Base-by-base conservation (phyloP, 2,113 vertebrate genomes). In the Aix galericulata region DNA sequence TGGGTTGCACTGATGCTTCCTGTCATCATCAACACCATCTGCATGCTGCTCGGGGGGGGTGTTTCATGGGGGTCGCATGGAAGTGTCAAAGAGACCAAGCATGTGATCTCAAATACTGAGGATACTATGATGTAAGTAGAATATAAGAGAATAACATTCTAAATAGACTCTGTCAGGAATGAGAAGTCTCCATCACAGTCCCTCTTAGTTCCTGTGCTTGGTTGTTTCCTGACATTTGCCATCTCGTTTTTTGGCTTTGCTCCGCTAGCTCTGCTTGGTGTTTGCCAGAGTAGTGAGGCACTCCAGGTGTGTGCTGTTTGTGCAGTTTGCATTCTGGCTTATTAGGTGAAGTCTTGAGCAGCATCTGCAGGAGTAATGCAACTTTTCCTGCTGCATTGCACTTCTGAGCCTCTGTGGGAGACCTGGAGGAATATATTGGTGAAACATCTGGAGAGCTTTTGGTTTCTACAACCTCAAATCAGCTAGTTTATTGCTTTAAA, bases 1-100 rank as follows among this genome's bases (percentile, higher is more conserved):
- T 48, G 62, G 79, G 44, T 67, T 94, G 76, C 76, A 36, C 77
- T 62, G 80, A 75, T 86, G 48, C 71, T 82, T 94, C 91, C 79
- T 62, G 26, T 32, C 25, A 34, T 64, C 38, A 2, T 23, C 36
- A 22, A 7, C 38, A 36, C 22, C n/a, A 58, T 22, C 74, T 44
- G 42, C 36, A 3, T 6, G 1, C 23, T 48, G 4, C 27, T 75
- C 1, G 0, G 8, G 14, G 25, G 44, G 50, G 38, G 21, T 38
- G 46, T 3, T 22, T 46, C 18, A 15, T 36, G 34, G 60, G 38
- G 60, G 9, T 20, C 6, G 8, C 9, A 6, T 29, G 17, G 36
- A 64, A 50, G 34, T 20, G 25, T 29, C 21, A 46, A 42, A 36
- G 42, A 29, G n/a, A 56, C 58, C 8, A 52, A 67, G 40, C 11